These are phyloP conservation scores for Tupaia chinensis DNA, from an alignment of 2,113 vertebrate species.

Conservation along the genomic window DNA sequence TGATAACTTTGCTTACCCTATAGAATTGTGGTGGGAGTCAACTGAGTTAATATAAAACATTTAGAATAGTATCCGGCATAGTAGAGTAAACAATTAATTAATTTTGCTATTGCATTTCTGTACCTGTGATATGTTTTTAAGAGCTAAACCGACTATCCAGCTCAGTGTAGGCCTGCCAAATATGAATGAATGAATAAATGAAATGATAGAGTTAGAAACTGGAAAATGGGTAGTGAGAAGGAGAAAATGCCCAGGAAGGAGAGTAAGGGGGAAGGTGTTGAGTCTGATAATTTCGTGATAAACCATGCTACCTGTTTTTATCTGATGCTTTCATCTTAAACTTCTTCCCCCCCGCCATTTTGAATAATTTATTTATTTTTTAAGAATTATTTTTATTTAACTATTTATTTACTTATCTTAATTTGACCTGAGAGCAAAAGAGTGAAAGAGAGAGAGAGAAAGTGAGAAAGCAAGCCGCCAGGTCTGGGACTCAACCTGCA, in stretches of 20 bases:
- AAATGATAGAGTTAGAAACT: background rate
- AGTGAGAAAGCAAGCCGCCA: too few species aligned
- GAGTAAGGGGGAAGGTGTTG: too few species aligned
- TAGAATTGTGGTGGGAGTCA: background rate
- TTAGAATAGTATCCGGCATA: background rate
- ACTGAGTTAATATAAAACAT: background rate
- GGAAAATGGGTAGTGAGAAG: background rate
- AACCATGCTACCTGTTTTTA: background rate
- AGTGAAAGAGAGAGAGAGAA: too few species aligned
- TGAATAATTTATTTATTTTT: too few species aligned
- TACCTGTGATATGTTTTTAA: conserved; percentile 7
- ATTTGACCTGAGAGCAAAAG: too few species aligned
- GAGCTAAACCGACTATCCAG: background rate
- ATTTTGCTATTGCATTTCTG: background rate
- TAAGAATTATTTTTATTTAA: too few species aligned
- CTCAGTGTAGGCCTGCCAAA: background rate
- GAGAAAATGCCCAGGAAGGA: background rate
- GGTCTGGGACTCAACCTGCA: too few species aligned
- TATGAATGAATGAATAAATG: background rate
- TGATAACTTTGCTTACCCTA: background rate
- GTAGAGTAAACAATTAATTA: background rate
- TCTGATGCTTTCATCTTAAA: background rate
- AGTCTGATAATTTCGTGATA: background rate
- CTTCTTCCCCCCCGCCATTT: conserved; percentile 8
- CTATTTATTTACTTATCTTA: too few species aligned